Conservation (phyloP, 2,113 vertebrate genomes). For the Melospiza melodia region DNA sequence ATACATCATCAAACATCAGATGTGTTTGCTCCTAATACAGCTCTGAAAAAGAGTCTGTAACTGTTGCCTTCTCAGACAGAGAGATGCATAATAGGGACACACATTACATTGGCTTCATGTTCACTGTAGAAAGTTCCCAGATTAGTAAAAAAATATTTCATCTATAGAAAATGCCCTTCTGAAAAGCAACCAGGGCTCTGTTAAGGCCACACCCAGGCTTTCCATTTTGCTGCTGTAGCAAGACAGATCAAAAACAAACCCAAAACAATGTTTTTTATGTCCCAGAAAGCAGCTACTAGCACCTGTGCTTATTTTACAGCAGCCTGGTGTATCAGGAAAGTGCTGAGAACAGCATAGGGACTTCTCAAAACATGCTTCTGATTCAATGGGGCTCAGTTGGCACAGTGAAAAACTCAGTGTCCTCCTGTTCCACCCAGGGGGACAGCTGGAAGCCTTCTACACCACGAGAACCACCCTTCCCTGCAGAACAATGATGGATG, state of each 20-base stretch:
- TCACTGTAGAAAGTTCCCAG: conserved; percentile 63
- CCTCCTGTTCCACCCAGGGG: background rate
- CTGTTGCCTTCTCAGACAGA: conserved; percentile 19
- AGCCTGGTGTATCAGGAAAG: conserved; percentile 41
- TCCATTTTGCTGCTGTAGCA: conserved; percentile 46
- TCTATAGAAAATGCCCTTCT: conserved; percentile 75
- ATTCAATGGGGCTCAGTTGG: conserved; percentile 51
- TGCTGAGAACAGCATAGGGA: conserved; percentile 38
- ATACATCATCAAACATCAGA: conserved; percentile 28
- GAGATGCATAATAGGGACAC: conserved; percentile 39
- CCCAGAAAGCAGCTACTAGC: conserved; percentile 58
- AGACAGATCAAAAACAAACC: conserved; percentile 48
- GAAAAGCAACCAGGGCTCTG: conserved; percentile 70
- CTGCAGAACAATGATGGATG: background rate
- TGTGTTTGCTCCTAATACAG: background rate
- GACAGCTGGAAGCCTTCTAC: background rate
- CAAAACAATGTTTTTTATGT: conserved; percentile 29
- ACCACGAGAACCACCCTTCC: background rate
- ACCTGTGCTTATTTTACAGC: conserved; percentile 56
- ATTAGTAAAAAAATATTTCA: conserved; percentile 72
- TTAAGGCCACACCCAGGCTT: conserved; percentile 70
- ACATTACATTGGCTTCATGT: conserved; percentile 37
- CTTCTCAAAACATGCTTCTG: conserved; percentile 21
- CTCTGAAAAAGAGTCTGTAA: conserved; percentile 19
- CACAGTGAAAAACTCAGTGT: conserved; percentile 57